Evolutionary conservation across 2,888 invertebrate species (phyloP), one percentile per base, ranked within the genome.

Genomic region (Metalampra italica): DNA sequence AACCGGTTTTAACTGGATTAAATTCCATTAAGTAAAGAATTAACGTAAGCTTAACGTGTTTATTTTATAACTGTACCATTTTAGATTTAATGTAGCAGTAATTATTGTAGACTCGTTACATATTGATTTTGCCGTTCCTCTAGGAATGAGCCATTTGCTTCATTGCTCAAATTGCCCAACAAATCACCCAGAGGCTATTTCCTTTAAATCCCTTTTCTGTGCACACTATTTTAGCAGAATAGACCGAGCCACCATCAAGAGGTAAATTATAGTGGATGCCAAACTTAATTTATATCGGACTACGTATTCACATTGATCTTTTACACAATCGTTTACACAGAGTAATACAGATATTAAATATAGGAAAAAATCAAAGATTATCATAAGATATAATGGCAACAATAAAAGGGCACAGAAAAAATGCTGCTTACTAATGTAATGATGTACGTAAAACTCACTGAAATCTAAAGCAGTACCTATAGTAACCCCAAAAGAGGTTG

Each of bases 251-350:
- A 29, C 45, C 37, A 29, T 38, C 38, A 29, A 36, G 38, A 29
- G 45, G 15, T 29, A 38, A 45, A 38, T 37, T 29, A 37, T 13
- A 38, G 29, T n/a, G 9, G 36, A 34, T 51, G 9, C 46, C 51
- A 56, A 62, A 57, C 54, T 54, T 54, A 57, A 63, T 54, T 53
- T 55, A 54, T 59, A 36, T n/a, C n/a, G 36, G 46, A 53, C 45
- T 53, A n/a, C n/a, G n/a, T n/a, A 48, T 53, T 54, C 49, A 46
- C 52, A 51, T 51, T 54, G 42, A 47, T 53, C 47, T 52, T 46
- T 46, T 47, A 37, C 50, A 47, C 53, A 49, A 52, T 55, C 14
- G 4, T 39, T n/a, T n/a, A n/a, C n/a, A n/a, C n/a, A n/a, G n/a
- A n/a, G n/a, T n/a, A n/a, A n/a, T n/a, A n/a, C n/a, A n/a, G n/a